Conservation (phyloP, 2,113 vertebrate genomes). For the Speoplatyrhinus poulsoni region DNA sequence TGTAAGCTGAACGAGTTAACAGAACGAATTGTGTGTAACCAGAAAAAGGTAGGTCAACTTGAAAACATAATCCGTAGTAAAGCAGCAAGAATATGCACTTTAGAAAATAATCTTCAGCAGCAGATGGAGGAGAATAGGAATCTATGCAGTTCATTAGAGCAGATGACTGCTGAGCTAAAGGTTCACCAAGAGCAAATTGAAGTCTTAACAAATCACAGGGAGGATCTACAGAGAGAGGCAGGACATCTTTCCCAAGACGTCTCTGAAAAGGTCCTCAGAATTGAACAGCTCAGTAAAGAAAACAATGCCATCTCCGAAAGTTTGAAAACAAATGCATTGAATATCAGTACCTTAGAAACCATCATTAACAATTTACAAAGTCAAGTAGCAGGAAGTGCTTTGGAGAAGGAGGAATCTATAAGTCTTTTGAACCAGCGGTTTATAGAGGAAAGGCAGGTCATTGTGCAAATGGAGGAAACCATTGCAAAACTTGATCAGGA, state of each 20-base stretch:
- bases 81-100: conserved; percentile 70
- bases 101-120: conserved; percentile 82
- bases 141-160: conserved; percentile 79
- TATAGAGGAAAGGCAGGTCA: conserved; percentile 71
- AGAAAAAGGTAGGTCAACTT: conserved; percentile 70
- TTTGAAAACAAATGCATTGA: conserved; percentile 78
- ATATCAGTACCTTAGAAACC: conserved; percentile 76
- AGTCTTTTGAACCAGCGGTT: conserved; percentile 77
- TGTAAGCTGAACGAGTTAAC: conserved; percentile 70
- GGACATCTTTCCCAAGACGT: conserved; percentile 76
- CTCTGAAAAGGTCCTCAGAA: conserved; percentile 83
- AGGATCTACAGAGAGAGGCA: conserved; percentile 77
- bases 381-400: conserved; percentile 77
- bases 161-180: conserved; percentile 79
- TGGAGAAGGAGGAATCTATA: conserved; percentile 85
- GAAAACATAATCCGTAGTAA: conserved; percentile 76
- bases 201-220: conserved; percentile 83
- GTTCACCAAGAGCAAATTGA: conserved; percentile 80
- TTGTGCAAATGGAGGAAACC: conserved; percentile 74
- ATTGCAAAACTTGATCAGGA: conserved; percentile 79
- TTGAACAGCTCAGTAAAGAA: conserved; percentile 83
- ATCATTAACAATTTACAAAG: conserved; percentile 78
- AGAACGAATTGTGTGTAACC: conserved; percentile 74
- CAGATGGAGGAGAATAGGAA: conserved; percentile 74
- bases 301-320: conserved; percentile 79